phyloP scores from a whole-genome alignment of 2,797 vertebrate genomes.

The Rhinatrema bivittatum region DNA sequence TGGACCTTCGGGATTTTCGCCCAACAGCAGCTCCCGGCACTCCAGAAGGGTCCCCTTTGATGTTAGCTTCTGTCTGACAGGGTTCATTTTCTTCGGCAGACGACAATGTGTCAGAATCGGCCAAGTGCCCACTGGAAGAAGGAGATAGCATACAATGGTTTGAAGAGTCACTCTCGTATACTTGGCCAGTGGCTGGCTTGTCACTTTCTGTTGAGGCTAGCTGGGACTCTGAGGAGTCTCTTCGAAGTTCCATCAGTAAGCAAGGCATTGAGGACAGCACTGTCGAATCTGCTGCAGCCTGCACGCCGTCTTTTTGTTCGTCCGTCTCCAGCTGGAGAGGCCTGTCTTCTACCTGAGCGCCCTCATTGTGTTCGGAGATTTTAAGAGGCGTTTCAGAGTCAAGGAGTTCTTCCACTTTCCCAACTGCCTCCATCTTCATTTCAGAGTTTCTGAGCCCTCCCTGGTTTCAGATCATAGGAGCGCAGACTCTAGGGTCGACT shows the following conservation, averaged over 20 bases:
- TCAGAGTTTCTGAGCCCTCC: constrained; percentile 51
- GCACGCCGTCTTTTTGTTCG: constrained; percentile 60
- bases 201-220: constrained; percentile 79
- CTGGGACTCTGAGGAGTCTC: constrained; percentile 86
- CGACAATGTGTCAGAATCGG: constrained; percentile 92
- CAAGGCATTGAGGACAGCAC: constrained; percentile 85
- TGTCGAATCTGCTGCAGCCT: constrained; percentile 60
- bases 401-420: constrained; percentile 78
- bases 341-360: constrained; percentile 63
- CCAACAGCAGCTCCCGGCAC: constrained; percentile 49
- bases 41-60: constrained; percentile 56
- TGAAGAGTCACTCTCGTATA: constrained; percentile 94
- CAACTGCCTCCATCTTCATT: constrained; percentile 92
- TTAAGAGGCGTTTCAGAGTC: constrained; percentile 73
- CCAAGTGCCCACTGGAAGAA: constrained; percentile 93
- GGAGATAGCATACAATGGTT: constrained; percentile 94
- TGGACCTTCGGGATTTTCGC: constrained; percentile 86
- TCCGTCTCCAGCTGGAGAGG: constrained; percentile 68
- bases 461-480: constrained; percentile 61
- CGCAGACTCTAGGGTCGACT: constrained; percentile 20
- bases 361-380: constrained; percentile 57
- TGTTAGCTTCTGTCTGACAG: constrained; percentile 46
- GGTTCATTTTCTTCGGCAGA: constrained; percentile 79
- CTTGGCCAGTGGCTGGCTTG: constrained; percentile 56
- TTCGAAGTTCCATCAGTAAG: constrained; percentile 83